Percentiles rank a stretch among this genome's conserved stretches.
These are phyloP conservation scores for Uromys caudimaculatus DNA, from an alignment of 2,797 vertebrate genomes.

Conservation along the genomic window DNA sequence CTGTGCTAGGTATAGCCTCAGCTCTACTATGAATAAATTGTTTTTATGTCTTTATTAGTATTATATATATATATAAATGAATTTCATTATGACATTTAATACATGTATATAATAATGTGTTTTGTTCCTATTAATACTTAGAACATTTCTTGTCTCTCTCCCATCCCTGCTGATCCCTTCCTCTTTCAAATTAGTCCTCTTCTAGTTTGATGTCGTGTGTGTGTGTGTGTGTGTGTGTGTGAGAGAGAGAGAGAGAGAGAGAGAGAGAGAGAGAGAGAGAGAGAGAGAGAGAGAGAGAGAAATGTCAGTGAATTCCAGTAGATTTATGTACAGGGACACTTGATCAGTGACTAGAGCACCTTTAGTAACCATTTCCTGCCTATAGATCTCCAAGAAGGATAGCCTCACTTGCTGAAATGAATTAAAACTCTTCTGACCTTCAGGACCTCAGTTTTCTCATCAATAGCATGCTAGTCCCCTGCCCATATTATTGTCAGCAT, in stretches of 20 bases:
- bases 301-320: not conserved
- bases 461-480: not conserved
- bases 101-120: not conserved
- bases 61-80: not conserved
- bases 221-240: not conserved
- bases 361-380: not conserved
- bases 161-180: not conserved
- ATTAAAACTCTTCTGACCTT: not conserved
- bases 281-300: not conserved
- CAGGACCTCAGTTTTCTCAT: slow-evolving; percentile 2
- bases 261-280: not conserved
- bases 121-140: not conserved
- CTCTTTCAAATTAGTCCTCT: not conserved
- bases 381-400: not conserved
- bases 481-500: not conserved
- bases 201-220: not conserved
- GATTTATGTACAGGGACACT: not conserved
- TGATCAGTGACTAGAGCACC: not conserved
- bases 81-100: not conserved
- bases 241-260: not conserved
- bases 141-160: not conserved
- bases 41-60: not conserved
- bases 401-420: not conserved
- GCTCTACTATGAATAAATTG: not conserved
- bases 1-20: not conserved